Percentiles rank a stretch among this genome's conserved stretches.
These are phyloP conservation scores for Champsocephalus esox DNA, from an alignment of 2,797 vertebrate species.

Conservation along the genomic window DNA sequence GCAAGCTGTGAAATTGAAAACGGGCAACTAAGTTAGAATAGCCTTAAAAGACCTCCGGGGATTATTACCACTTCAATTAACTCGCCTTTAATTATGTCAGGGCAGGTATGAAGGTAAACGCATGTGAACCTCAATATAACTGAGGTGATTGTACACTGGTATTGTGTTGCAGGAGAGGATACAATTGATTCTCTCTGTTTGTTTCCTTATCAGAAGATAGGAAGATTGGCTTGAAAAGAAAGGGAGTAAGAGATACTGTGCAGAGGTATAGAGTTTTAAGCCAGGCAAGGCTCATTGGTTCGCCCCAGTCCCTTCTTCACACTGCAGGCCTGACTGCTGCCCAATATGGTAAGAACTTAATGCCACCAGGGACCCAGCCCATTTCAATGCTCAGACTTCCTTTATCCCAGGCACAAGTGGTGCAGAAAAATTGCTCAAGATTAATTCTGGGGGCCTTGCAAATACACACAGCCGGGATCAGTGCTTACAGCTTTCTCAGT, in stretches of 20 bases:
- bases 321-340: constrained; percentile 77
- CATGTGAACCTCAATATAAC: constrained; percentile 8
- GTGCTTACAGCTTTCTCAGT: constrained; percentile 75
- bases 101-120: constrained; percentile 42
- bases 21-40: constrained; percentile 59
- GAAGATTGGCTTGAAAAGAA: constrained; percentile 40
- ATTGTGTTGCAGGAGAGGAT: constrained; percentile 18
- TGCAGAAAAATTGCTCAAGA: constrained; percentile 85
- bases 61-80: constrained; percentile 74
- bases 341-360: constrained; percentile 82
- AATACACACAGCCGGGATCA: constrained; percentile 81
- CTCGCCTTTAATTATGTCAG: constrained; percentile 65
- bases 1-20: constrained; percentile 70
- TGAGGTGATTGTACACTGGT: constrained; percentile 9
- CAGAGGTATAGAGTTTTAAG: constrained; percentile 57
- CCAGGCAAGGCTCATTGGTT: constrained; percentile 60
- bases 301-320: constrained; percentile 61
- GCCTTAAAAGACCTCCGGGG: constrained; percentile 48
- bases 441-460: constrained; percentile 81
- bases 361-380: constrained; percentile 78
- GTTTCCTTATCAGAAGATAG: constrained; percentile 51
- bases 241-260: constrained; percentile 31
- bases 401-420: constrained; percentile 84
- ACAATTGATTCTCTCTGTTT: constrained; percentile 24
- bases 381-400: constrained; percentile 81